Percentiles rank a stretch among this genome's conserved stretches.
Conservation (phyloP, 2,888 invertebrate species). For the Drosophila multiciliata region DNA sequence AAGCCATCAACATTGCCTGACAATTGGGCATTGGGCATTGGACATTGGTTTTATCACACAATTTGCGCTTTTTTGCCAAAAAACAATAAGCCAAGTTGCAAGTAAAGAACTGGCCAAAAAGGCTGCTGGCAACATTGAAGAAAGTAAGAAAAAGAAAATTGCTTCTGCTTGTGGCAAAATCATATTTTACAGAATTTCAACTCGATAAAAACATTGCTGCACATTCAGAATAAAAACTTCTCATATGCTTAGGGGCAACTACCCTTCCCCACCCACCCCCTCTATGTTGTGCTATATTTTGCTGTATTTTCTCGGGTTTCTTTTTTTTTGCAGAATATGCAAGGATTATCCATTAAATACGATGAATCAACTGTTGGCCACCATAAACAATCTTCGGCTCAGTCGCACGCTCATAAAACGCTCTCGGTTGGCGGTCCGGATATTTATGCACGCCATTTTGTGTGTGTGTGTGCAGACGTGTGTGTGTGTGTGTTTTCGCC, state of each 20-base stretch:
- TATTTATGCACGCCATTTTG: slow-evolving; percentile 78
- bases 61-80: slow-evolving; percentile 27
- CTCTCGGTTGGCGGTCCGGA: slow-evolving; percentile 61
- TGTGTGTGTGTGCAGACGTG: slow-evolving; percentile 1
- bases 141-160: slow-evolving; percentile 8
- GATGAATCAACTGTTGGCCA: slow-evolving; percentile 78
- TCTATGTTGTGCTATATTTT: not conserved
- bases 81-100: slow-evolving; percentile 14
- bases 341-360: slow-evolving; percentile 76
- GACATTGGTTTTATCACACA: slow-evolving; percentile 18
- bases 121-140: not conserved
- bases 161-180: slow-evolving; percentile 19
- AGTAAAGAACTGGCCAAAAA: not conserved
- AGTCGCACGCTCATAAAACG: slow-evolving; percentile 68
- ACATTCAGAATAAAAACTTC: slow-evolving; percentile 11
- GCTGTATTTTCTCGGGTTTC: slow-evolving; percentile 45
- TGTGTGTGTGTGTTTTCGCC: slow-evolving; percentile 31
- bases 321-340: slow-evolving; percentile 45
- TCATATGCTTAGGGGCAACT: slow-evolving; percentile 22
- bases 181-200: slow-evolving; percentile 36
- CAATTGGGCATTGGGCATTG: slow-evolving; percentile 44
- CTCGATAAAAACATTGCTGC: slow-evolving; percentile 20
- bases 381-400: slow-evolving; percentile 77
- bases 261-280: not conserved
- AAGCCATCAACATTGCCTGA: slow-evolving; percentile 65